phyloP scores from a whole-genome alignment of 2,888 invertebrate species.

The Aquatica leii region DNA sequence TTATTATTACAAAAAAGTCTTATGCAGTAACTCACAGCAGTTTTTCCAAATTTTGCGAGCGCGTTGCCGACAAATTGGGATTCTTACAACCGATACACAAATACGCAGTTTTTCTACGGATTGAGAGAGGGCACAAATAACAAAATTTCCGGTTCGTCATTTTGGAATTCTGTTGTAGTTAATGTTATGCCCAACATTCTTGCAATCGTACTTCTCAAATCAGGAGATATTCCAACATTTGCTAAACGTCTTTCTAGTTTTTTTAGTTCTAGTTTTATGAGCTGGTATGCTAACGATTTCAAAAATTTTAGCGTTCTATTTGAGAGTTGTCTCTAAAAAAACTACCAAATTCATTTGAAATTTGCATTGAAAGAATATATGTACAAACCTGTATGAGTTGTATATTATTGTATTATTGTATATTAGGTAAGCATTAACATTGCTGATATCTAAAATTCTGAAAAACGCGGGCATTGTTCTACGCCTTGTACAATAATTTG shows the following conservation, averaged over 20 bases:
- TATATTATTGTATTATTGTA: too few species aligned
- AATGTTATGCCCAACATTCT: slow-evolving; percentile 7
- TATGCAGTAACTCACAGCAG: background rate
- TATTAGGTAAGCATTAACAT: background rate
- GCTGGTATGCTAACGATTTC: too few species aligned
- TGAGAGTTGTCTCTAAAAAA: background rate
- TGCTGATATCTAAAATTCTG: background rate
- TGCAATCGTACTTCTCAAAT: slow-evolving; percentile 1
- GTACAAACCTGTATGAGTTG: background rate
- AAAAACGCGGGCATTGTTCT: slow-evolving; percentile 1
- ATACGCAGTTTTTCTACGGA: too few species aligned
- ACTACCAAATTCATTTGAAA: background rate
- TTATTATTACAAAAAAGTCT: too few species aligned
- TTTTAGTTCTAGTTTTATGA: slow-evolving; percentile 2
- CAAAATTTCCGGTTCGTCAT: background rate
- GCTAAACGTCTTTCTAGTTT: slow-evolving; percentile 1
- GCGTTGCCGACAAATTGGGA: background rate
- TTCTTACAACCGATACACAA: background rate
- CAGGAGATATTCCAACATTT: slow-evolving; percentile 2
- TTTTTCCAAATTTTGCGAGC: background rate
- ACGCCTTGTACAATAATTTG: background rate
- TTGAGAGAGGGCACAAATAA: too few species aligned
- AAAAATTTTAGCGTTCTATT: background rate
- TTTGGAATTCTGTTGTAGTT: background rate
- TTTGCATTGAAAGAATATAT: background rate